Evolutionary conservation across 2,888 invertebrate species (phyloP), one percentile per base, ranked within the genome.

Genomic region (Abrostola triplasia): DNA sequence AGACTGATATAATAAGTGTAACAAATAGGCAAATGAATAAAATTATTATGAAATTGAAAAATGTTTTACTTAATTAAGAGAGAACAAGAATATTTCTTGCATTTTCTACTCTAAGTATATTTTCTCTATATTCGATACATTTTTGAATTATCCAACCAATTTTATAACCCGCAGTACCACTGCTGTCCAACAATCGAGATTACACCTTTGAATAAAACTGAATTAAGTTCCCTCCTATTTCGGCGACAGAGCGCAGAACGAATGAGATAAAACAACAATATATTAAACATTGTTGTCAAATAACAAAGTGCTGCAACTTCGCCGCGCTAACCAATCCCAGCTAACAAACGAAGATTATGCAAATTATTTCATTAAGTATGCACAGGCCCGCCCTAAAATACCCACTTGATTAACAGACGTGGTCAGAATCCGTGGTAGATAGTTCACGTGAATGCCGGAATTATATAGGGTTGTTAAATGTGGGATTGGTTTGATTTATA

Each of bases 361-460:
- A 81, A 84, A 84, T 83, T 69, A 73, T 76, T 81, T 76, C 59
- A 80, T 82, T 84, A 80, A 78, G 70, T 75, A 83, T 84, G 77
- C 80, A 73, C 76, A 64, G 64, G 59, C 59, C 64, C 60, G 55
- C 50, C 66, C 77, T 77, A 79, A 82, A 84, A 81, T 82, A 80
- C 76, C 78, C 77, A 80, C 79, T 85, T 82, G 79, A 84, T 83
- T 82, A 84, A 78, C 71, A 78, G 73, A 77, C 75, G 81, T 74
- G 80, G 69, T 61, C 62, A 59, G 78, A 77, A 81, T 80, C 70
- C 66, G 70, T 60, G 70, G 63, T 64, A 57, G 64, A 73, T 68
- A 79, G 64, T 76, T 74, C 69, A 60, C 69, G 63, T 70, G 64
- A 52, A 70, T 48, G 38, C 40, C 37, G 57, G 57, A 47, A 64